phyloP scores from a whole-genome alignment of 2,113 vertebrate genomes.

The Alligator sinensis region DNA sequence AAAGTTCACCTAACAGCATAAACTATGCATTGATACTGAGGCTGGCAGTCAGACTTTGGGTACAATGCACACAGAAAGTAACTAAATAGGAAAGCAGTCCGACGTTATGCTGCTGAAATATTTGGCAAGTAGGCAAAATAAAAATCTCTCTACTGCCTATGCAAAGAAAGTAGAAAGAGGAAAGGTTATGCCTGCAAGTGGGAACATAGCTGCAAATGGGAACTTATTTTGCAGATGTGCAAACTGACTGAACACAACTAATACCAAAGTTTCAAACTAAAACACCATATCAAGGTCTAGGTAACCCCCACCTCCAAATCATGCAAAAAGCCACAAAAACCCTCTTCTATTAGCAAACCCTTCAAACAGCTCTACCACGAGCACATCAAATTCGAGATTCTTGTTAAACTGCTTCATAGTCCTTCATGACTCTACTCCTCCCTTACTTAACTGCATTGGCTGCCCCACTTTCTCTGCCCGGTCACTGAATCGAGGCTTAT shows the following conservation, averaged over 20 bases:
- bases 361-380: too few relatives aligned
- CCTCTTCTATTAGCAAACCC: neutral
- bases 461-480: accelerated
- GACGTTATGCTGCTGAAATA: neutral
- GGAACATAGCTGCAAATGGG: neutral
- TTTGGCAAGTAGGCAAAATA: neutral
- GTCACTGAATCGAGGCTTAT: neutral
- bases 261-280: neutral
- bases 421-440: neutral
- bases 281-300: neutral
- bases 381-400: neutral
- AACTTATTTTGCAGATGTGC: neutral
- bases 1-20: neutral
- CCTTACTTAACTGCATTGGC: neutral
- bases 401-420: neutral
- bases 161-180: neutral
- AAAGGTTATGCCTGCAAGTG: neutral
- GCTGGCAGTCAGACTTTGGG: neutral
- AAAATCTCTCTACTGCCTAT: accelerated
- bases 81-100: neutral
- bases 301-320: neutral
- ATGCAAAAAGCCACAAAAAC: neutral
- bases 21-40: neutral
- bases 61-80: neutral
- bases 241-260: neutral